phyloP scores from a whole-genome alignment of 2,888 invertebrate genomes.

The Parnassius mnemosyne region DNA sequence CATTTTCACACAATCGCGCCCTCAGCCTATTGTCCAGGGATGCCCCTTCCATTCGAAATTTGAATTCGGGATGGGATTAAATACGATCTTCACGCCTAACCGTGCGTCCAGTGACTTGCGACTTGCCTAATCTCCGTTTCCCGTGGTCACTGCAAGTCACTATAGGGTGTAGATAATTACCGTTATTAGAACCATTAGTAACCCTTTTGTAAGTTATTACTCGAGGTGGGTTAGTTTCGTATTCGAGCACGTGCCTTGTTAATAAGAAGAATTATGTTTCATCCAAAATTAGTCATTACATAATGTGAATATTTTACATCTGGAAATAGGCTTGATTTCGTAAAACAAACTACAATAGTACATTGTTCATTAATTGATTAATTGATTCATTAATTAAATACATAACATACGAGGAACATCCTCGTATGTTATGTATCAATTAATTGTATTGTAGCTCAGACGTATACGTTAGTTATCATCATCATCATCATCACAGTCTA shows the following conservation, averaged over 20 bases:
- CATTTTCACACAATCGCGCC: constrained; percentile 22
- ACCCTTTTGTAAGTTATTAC: constrained; percentile 42
- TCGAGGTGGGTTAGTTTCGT: neutral
- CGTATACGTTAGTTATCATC: no score
- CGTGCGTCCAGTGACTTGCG: constrained; percentile 43
- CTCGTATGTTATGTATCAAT: no score
- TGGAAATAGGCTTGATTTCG: no score
- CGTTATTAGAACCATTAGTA: constrained; percentile 52
- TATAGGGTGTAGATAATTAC: constrained; percentile 38
- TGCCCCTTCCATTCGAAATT: constrained; percentile 10
- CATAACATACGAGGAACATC: no score
- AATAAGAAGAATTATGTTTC: neutral
- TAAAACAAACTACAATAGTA: no score
- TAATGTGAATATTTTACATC: no score
- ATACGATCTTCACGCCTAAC: constrained; percentile 19
- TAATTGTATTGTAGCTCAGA: no score
- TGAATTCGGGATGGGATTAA: constrained; percentile 27
- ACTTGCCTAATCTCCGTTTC: constrained; percentile 46
- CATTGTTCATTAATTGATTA: no score
- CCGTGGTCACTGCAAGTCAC: constrained; percentile 57
- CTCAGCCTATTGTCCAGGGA: constrained; percentile 3
- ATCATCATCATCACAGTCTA: no score
- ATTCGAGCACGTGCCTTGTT: constrained; percentile 6
- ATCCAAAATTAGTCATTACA: no score
- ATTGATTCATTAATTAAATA: no score